A percentile compares a stretch with the other conserved stretches of the same genome.
Conservation (phyloP, 2,113 vertebrate genomes). For the Tapirus terrestris region DNA sequence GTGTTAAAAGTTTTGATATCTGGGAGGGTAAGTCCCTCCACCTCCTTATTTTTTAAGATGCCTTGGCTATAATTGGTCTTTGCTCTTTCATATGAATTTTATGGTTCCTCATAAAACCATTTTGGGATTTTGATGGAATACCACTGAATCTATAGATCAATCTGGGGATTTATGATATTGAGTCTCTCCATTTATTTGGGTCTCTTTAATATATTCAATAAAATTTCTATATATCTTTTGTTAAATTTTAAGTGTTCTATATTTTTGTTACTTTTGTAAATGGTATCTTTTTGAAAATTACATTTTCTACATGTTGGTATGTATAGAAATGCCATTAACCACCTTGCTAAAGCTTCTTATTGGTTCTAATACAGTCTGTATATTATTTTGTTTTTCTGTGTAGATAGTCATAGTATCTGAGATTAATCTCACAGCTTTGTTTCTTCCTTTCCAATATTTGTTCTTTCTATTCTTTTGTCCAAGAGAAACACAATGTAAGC, state of each 20-base stretch:
- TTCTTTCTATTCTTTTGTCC: neutral
- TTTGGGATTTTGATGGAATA: neutral
- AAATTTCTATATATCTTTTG: neutral
- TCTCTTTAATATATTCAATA: neutral
- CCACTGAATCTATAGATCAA: neutral
- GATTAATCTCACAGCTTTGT: neutral
- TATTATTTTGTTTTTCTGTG: neutral
- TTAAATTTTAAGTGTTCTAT: neutral
- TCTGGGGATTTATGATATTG: neutral
- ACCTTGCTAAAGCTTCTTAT: neutral
- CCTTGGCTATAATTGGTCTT: neutral
- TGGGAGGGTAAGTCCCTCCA: neutral
- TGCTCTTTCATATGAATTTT: neutral
- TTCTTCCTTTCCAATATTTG: neutral
- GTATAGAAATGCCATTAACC: neutral
- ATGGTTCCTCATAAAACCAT: neutral
- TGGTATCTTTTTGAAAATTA: neutral
- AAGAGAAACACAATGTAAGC: neutral
- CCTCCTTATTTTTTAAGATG: neutral
- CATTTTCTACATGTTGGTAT: neutral
- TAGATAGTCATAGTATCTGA: neutral
- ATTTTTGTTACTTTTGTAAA: neutral
- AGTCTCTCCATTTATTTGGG: neutral
- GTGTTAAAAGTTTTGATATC: neutral
- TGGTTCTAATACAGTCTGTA: neutral